Evolutionary conservation across 1,140 invertebrate species (phyloP), one percentile per base, ranked within the genome.

Genomic region (Telenomus remus): DNA sequence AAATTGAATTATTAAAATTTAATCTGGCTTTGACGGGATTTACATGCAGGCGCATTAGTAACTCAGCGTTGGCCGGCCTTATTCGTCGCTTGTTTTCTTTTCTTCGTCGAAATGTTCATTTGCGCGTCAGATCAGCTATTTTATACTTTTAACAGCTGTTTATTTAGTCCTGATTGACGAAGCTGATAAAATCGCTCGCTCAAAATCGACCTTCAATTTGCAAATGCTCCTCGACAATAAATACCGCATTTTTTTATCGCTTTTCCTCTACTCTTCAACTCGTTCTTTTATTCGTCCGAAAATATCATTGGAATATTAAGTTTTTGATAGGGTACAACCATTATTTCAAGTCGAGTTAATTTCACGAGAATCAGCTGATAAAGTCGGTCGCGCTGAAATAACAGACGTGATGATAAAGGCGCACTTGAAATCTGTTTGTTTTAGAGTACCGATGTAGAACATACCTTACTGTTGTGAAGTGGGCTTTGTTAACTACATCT

Each of bases 1-100:
- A 82, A 83, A 84, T 84, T 85, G 82, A 83, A 86, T 86, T 86
- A 86, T 86, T 86, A 86, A 85, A 86, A 86, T 85, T 82, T 85
- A 86, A 86, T 86, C 84, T 83, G 79, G 81, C 82, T 80, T 79
- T 68, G 76, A 56, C 37, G 75, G 74, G 70, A 80, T 79, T 79
- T 76, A 79, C 71, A 71, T 79, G 66, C 34, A 48, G 37, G 10
- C 33, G n/a, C 16, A 68, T 71, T 71, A 71, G 49, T 51, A 61
- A 39, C 9, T 13, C 4, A 39, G 47, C 48, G 49, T 19, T n/a
- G n/a, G n/a, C n/a, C n/a, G 37, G 14, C 63, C 64, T 79, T 71
- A 75, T 71, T 72, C 57, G 66, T 46, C 39, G n/a, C 43, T 13
- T 27, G 12, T 14, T 39, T 46, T 34, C n/a, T 37, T 64, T 61